Evolutionary conservation across 2,113 vertebrate genomes (phyloP).

Genomic region (Nothobranchius kuhntae): DNA sequence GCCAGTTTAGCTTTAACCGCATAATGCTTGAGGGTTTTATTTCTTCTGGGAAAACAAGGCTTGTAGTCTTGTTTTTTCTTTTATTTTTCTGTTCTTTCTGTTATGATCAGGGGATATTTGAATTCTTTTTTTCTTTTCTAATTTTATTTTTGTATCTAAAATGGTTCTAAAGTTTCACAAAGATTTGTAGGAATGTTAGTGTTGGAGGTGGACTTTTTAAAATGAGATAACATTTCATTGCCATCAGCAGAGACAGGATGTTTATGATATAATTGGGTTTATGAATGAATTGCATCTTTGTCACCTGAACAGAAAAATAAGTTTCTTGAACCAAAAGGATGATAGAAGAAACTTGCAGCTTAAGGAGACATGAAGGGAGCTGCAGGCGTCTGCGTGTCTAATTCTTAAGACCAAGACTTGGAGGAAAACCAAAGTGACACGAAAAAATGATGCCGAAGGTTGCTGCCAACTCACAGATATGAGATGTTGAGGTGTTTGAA

Average conservation of each 20-base stretch:
- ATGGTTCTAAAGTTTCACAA: no score
- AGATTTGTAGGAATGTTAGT: no score
- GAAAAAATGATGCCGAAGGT: conserved; percentile 20
- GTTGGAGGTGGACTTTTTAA: no score
- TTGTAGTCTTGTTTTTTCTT: no score
- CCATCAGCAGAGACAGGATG: background rate
- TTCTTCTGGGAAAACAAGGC: no score
- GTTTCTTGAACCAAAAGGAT: background rate
- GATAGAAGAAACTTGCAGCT: background rate
- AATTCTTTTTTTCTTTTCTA: no score
- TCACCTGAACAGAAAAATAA: background rate
- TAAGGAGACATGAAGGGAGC: conserved; percentile 5
- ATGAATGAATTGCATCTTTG: background rate
- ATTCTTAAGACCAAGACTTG: conserved; percentile 7
- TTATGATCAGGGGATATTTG: no score
- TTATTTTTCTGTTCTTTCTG: no score
- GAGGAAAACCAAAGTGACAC: conserved; percentile 10
- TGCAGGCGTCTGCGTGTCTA: conserved; percentile 3
- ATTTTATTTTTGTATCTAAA: no score
- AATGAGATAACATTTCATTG: no score
- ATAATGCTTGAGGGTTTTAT: no score
- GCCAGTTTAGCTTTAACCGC: no score
- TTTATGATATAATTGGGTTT: background rate
- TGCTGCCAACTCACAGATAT: conserved; percentile 89
- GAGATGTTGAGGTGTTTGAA: conserved; percentile 92